phyloP scores from a whole-genome alignment of 2,113 vertebrate genomes.

The Pomatostomus ruficeps region DNA sequence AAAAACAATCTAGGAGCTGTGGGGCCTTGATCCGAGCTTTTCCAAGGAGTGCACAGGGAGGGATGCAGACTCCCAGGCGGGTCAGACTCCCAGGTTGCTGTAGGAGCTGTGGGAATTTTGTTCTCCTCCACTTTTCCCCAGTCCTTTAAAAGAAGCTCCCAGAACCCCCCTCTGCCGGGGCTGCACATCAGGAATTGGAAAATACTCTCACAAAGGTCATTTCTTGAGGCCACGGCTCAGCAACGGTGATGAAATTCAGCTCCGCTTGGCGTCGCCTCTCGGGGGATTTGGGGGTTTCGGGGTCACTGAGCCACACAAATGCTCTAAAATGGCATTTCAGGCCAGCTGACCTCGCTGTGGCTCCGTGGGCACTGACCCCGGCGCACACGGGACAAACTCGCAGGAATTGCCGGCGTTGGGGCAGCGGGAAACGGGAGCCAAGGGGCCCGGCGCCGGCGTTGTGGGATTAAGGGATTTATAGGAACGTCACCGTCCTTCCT shows the following conservation, averaged over 20 bases:
- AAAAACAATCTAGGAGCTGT: neutral
- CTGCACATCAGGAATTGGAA: neutral
- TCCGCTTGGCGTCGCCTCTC: neutral
- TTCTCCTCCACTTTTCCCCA: neutral
- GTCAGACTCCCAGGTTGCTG: accelerated
- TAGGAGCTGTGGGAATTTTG: neutral
- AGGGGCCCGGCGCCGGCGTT: accelerated
- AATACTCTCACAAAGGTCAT: neutral
- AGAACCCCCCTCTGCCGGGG: neutral
- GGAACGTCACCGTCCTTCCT: neutral
- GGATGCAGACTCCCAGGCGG: neutral
- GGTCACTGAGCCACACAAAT: neutral
- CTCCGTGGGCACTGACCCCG: neutral
- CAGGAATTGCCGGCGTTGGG: accelerated
- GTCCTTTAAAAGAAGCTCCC: neutral
- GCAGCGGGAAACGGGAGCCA: neutral
- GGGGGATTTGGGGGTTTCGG: neutral
- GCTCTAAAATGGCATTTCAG: neutral
- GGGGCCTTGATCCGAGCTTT: neutral
- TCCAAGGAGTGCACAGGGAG: accelerated
- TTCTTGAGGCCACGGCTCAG: neutral
- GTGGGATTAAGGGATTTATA: neutral
- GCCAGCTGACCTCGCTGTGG: neutral
- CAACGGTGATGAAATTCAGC: neutral
- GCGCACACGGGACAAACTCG: neutral